A percentile compares a stretch with the other conserved stretches of the same genome.
Evolutionary conservation across 2,888 invertebrate species (phyloP).

Genomic region (Microplitis manilae): DNA sequence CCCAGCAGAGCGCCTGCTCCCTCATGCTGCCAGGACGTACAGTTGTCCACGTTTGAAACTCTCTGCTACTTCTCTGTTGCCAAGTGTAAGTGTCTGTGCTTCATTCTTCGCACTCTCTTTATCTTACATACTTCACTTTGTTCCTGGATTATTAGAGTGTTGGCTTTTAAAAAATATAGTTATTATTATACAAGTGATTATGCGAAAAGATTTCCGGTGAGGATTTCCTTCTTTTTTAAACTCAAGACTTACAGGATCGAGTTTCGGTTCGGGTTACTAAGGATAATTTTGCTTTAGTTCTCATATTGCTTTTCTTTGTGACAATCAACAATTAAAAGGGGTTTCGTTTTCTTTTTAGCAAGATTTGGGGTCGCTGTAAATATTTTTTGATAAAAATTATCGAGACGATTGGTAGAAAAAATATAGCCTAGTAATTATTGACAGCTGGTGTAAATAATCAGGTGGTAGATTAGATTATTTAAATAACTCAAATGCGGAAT

Average conservation of each 20-base stretch:
- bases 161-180: background rate
- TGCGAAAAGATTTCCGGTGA: background rate
- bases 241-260: background rate
- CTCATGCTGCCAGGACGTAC: constrained; percentile 38
- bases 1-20: constrained; percentile 65
- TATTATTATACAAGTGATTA: background rate
- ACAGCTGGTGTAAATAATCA: constrained; percentile 3
- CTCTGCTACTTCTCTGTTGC: constrained; percentile 54
- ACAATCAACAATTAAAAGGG: background rate
- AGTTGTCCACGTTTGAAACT: constrained; percentile 16
- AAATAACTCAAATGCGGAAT: background rate
- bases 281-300: background rate
- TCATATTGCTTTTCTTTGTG: background rate
- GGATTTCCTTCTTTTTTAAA: background rate
- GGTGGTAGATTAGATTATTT: background rate
- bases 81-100: constrained; percentile 53
- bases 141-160: background rate
- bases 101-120: constrained; percentile 28
- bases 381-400: background rate
- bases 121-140: background rate
- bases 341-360: no score
- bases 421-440: background rate
- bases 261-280: background rate
- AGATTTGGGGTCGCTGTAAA: background rate
- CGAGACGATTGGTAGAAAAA: background rate